A percentile compares a stretch with the other conserved stretches of the same genome.
Conservation (phyloP, 2,113 vertebrate genomes). For the Microtus oregoni region DNA sequence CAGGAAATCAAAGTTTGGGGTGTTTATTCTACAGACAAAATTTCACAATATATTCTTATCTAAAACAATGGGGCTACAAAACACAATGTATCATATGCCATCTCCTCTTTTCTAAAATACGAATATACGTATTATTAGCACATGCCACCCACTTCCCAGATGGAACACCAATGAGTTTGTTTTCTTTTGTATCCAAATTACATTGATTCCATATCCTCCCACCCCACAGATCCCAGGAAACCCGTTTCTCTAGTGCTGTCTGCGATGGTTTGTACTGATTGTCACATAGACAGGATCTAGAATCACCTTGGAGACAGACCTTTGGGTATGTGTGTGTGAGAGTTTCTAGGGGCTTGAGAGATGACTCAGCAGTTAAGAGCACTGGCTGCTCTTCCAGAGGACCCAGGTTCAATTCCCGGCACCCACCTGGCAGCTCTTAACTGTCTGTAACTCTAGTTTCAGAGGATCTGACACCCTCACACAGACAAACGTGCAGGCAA, state of each 20-base stretch:
- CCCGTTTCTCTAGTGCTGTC: not conserved
- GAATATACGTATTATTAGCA: conserved; percentile 39
- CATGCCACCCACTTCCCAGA: conserved; percentile 16
- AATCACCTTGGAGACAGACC: not conserved
- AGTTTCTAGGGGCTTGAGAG: not conserved
- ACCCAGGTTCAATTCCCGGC: not conserved
- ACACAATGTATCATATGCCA: conserved; percentile 9
- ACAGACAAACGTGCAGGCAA: not conserved
- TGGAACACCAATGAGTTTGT: conserved; percentile 17
- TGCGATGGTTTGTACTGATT: not conserved
- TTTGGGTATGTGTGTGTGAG: not conserved
- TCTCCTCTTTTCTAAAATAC: not conserved
- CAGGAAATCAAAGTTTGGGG: not conserved
- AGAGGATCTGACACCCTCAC: not conserved
- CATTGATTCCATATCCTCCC: not conserved
- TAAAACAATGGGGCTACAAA: conserved; percentile 46
- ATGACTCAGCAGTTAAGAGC: not conserved
- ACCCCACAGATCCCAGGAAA: not conserved
- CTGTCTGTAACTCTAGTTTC: not conserved
- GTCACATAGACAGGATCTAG: not conserved
- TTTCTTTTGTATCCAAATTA: conserved; percentile 45
- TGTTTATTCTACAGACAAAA: not conserved
- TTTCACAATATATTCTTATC: not conserved
- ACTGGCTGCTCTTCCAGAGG: not conserved
- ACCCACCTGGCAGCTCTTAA: not conserved